Evolutionary conservation across 2,888 invertebrate species (phyloP), one percentile per base, ranked within the genome.

Genomic region (Arrhopalites spinosus): DNA sequence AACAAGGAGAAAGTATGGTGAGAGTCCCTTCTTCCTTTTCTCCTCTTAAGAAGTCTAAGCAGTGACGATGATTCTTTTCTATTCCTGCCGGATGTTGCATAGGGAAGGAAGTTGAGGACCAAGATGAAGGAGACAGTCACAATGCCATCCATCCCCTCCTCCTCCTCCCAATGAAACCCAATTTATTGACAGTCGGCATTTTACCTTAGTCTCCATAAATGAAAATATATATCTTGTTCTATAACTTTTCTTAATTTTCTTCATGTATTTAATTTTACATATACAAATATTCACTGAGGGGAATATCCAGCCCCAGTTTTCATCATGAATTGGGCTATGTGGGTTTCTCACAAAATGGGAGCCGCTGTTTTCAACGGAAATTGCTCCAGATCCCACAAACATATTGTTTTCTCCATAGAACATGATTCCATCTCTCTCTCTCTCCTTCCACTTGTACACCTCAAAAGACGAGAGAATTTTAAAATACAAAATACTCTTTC

Each of bases 301-400:
- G 59, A 59, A 59, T n/a, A n/a, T n/a, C n/a, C n/a, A n/a, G n/a
- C n/a, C n/a, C n/a, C n/a, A n/a, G n/a, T n/a, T n/a, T n/a, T n/a
- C n/a, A n/a, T n/a, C n/a, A n/a, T n/a, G n/a, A n/a, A n/a, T n/a
- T n/a, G n/a, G n/a, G n/a, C n/a, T 29, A 30, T 29, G 63, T 29
- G 50, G 69, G 69, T 53, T 17, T 59, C 30, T 36, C 5, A 36
- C 3, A 7, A 11, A 11, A 36, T 3, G 36, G 36, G 36, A 36
- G 36, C 36, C 11, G 36, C 70, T 70, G 27, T 36, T 27, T 59
- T 23, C 23, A 76, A 76, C 76, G 76, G 76, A 73, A 76, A 76
- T 73, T 76, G 68, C 73, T 73, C 69, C 73, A 76, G 76, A 76
- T 76, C 63, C 73, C 43, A 43, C 64, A 45, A 30, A 17, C 50